phyloP scores from a whole-genome alignment of 2,888 invertebrate genomes.

The Nomada flava region DNA sequence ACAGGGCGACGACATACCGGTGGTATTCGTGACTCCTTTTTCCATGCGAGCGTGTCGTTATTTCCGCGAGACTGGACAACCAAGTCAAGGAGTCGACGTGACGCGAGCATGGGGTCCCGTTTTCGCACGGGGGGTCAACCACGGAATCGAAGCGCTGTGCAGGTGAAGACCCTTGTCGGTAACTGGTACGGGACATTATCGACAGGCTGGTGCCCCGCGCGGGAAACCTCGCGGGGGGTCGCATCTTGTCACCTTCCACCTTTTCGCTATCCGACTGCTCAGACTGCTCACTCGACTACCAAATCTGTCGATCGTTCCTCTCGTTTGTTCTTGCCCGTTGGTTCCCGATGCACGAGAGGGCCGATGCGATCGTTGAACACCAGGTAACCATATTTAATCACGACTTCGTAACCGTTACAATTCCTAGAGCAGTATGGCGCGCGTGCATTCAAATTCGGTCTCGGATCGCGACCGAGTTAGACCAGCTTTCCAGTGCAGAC shows the following conservation, averaged over 20 bases:
- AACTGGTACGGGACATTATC: constrained; percentile 79
- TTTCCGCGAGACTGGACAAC: constrained; percentile 82
- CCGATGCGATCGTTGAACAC: not conserved
- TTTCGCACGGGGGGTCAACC: constrained; percentile 73
- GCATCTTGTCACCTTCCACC: constrained; percentile 57
- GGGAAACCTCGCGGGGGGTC: constrained; percentile 81
- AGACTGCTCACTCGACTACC: constrained; percentile 49
- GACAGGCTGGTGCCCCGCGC: constrained; percentile 82
- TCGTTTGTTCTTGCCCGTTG: not conserved
- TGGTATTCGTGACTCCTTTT: constrained; percentile 53
- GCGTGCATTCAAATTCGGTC: no score
- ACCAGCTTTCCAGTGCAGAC: no score
- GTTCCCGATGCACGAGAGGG: not conserved
- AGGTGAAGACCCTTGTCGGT: constrained; percentile 63
- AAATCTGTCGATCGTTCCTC: not conserved
- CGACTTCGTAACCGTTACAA: no score
- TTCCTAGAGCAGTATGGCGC: no score
- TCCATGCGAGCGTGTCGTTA: constrained; percentile 78
- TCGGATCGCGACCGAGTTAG: no score
- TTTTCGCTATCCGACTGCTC: constrained; percentile 46
- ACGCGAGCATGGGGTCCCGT: constrained; percentile 67
- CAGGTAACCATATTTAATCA: no score
- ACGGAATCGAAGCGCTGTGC: constrained; percentile 59
- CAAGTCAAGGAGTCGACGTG: constrained; percentile 74
- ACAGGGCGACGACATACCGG: constrained; percentile 53